These are phyloP conservation scores for Heliothis virescens DNA, from an alignment of 1,140 invertebrate species.

Conservation along the genomic window DNA sequence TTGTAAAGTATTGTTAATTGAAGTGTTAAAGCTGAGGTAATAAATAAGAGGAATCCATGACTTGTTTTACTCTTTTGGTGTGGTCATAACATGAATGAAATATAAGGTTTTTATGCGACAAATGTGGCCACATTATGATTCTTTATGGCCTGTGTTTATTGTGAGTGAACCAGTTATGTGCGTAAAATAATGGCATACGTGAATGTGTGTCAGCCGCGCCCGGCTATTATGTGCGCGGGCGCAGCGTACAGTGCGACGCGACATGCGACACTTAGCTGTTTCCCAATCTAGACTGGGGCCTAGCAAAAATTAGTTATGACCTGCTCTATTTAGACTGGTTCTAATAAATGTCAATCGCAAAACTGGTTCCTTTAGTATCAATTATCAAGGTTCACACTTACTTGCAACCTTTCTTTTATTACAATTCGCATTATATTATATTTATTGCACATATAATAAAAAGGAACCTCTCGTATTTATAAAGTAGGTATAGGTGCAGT, in stretches of 20 bases:
- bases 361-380: slow-evolving; percentile 33
- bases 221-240: slow-evolving; percentile 36
- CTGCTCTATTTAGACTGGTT: slow-evolving; percentile 42
- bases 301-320: slow-evolving; percentile 51
- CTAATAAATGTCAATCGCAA: slow-evolving; percentile 48
- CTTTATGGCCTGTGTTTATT: slow-evolving; percentile 15
- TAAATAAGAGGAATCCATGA: slow-evolving; percentile 80
- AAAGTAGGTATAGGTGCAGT: too few relatives aligned
- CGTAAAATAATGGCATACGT: slow-evolving; percentile 39
- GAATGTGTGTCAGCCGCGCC: slow-evolving; percentile 51
- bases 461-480: not conserved
- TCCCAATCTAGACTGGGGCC: slow-evolving; percentile 53
- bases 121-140: slow-evolving; percentile 1
- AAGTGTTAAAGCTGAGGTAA: slow-evolving; percentile 77
- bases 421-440: not conserved
- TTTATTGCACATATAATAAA: not conserved
- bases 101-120: slow-evolving; percentile 5
- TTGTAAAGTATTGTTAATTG: slow-evolving; percentile 61
- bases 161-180: slow-evolving; percentile 33
- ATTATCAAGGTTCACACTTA: slow-evolving; percentile 45
- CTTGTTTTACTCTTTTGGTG: slow-evolving; percentile 45
- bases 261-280: slow-evolving; percentile 44
- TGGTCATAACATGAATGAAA: not conserved
- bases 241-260: not conserved
- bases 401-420: slow-evolving; percentile 44